Base-by-base conservation (phyloP, 2,888 invertebrate genomes). In the Conistra vaccinii region DNA sequence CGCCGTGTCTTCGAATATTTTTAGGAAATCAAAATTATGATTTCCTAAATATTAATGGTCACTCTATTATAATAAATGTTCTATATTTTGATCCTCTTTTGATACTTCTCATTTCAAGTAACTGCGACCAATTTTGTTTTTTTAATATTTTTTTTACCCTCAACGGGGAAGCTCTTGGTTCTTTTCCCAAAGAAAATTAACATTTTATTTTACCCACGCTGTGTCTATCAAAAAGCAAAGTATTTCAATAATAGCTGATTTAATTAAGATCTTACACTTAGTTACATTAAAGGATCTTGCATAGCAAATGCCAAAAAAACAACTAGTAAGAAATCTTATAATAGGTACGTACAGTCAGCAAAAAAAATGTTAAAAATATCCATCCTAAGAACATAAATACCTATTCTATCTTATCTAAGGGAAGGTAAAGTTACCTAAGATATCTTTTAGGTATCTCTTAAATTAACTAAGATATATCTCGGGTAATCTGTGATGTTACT, bases 381-480 rank as follows among this genome's bases (percentile, higher is more conserved):
- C 26, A 14, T 14, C 12, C 42, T 12, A 3, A 60, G 7, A 35
- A 29, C 42, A 45, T 35, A 66, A 58, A 63, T 57, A 57, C n/a
- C 35, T 29, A 14, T 17, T 76, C 14, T 60, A 32, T 45, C n/a
- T 45, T 20, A 35, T 9, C 20, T 66, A 45, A 23, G 20, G 32
- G 32, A 60, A 78, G 53, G 51, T 60, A 69, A 45, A 29, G 17
- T 58, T 58, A 14, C 39, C 45, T n/a, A n/a, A 48, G 17, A 35
- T 35, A 76, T 74, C 32, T 69, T n/a, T 61, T 53, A 76, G 20
- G 26, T 26, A 76, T 74, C n/a, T 78, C n/a, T 55, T 61, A 76
- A 78, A 76, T 55, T 69, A 76, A 78, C 53, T 23, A 61, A 69
- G 76, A 76, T 48, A 61, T 78, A 76, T 76, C 14, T 78, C 35